Conservation (phyloP, 2,113 vertebrate species). For the Boleophthalmus pectinirostris region DNA sequence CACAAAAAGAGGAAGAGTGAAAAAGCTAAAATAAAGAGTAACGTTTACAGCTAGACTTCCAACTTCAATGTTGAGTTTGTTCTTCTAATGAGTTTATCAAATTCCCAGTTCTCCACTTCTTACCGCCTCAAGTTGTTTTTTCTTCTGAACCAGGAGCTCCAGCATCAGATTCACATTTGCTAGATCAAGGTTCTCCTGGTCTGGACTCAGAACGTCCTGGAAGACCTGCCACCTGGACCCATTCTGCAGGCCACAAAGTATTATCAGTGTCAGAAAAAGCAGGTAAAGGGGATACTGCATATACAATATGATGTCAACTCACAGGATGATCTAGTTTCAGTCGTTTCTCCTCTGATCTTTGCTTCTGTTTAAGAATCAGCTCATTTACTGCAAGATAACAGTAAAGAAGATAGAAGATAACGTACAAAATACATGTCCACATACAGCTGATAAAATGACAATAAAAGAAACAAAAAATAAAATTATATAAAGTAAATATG, state of each 20-base stretch:
- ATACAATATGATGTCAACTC: conserved; percentile 65
- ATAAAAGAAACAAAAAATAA: neutral
- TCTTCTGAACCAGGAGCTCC: conserved; percentile 95
- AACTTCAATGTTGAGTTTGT: neutral
- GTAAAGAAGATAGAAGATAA: neutral
- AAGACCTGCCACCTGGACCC: conserved; percentile 96
- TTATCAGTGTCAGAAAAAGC: neutral
- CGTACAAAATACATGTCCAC: no score
- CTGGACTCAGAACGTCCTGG: conserved; percentile 91
- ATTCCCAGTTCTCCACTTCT: conserved; percentile 46
- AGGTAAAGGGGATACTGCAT: neutral
- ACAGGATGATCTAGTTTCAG: conserved; percentile 98
- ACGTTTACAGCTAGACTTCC: neutral
- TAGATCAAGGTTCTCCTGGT: conserved; percentile 96
- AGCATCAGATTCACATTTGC: conserved; percentile 98
- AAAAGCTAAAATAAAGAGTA: neutral
- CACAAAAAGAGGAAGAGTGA: neutral
- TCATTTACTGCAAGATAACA: conserved; percentile 86
- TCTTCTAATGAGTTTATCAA: neutral
- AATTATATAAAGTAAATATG: neutral
- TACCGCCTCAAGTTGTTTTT: conserved; percentile 97
- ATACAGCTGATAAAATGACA: neutral
- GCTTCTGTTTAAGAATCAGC: conserved; percentile 98
- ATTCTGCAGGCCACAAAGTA: conserved; percentile 77
- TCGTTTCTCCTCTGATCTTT: conserved; percentile 95